phyloP scores from a whole-genome alignment of 2,888 invertebrate genomes.

The Deilephila porcellus region DNA sequence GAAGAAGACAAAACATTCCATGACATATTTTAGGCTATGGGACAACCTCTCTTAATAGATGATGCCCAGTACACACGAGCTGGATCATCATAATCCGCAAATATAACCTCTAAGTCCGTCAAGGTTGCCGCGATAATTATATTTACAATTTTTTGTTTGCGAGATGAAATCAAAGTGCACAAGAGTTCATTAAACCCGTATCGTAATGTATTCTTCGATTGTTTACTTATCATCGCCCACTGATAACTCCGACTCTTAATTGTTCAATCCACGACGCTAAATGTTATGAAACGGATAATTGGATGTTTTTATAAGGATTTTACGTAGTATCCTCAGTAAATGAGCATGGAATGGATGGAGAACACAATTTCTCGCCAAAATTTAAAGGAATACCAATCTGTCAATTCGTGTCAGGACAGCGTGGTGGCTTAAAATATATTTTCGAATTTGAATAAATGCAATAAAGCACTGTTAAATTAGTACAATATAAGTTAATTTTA shows the following conservation, averaged over 20 bases:
- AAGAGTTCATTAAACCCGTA: slow-evolving; percentile 76
- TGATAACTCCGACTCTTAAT: slow-evolving; percentile 56
- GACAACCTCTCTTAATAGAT: too few species aligned
- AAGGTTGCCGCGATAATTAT: slow-evolving; percentile 27
- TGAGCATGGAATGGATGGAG: too few species aligned
- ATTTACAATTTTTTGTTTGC: slow-evolving; percentile 63
- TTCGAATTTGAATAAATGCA: too few species aligned
- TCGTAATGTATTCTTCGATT: slow-evolving; percentile 81
- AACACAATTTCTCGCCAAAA: too few species aligned
- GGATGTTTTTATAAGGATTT: not conserved
- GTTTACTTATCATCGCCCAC: slow-evolving; percentile 68
- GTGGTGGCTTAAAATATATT: too few species aligned
- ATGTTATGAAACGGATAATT: slow-evolving; percentile 23
- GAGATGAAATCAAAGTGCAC: slow-evolving; percentile 64
- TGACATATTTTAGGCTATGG: too few species aligned
- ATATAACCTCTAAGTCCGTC: slow-evolving; percentile 14
- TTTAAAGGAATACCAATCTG: too few species aligned
- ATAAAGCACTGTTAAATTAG: too few species aligned
- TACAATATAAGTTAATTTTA: too few species aligned
- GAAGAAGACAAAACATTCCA: too few species aligned
- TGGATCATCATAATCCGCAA: not conserved
- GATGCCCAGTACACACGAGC: not conserved
- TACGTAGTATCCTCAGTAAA: too few species aligned
- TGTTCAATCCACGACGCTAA: slow-evolving; percentile 15
- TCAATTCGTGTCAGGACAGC: too few species aligned